Base-by-base conservation (phyloP, 2,888 invertebrate genomes). In the Blera fallax region DNA sequence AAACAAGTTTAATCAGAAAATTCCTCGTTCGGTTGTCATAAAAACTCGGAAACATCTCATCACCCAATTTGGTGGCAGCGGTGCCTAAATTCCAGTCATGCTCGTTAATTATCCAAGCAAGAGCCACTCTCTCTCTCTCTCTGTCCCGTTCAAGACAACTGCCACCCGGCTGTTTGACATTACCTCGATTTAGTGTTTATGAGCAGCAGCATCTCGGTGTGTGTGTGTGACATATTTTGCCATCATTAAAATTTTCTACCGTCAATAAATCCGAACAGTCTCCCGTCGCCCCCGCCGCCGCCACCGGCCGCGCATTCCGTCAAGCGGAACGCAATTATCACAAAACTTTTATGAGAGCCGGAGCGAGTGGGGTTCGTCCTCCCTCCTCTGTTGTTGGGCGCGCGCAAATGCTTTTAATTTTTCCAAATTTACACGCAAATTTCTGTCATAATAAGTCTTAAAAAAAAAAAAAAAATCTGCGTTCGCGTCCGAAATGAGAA, bases 101-200 rank as follows among this genome's bases (percentile, higher is more conserved):
- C 81, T 85, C 76, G 76, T 85, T 85, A 85, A 85, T 85, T 85
- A 77, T 81, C 81, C 85, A 85, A 85, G 81, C 64, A 85, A 85
- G 72, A 70, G 69, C 37, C 34, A 21, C 64, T 16, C 40, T 24
- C 24, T 18, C 2, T 21, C 16, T 0, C 16, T 5, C 27, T 34
- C 2, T 11, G 40, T 27, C 14, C 45, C 7, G 27, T 37, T 54
- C 76, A 72, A 81, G 85, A 85, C 81, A 85, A 85, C 76, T 77
- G 76, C 76, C 76, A 40, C 65, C 52, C 67, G 64, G 65, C 69
- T 70, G 76, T 85, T 85, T 76, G 58, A 80, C 80, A 85, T 81
- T 85, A 81, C 81, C 85, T 77, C 85, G 81, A 85, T 85, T 85
- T 85, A 81, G 85, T 85, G 85, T 85, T 85, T 85, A 85, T 85